Percentiles rank a stretch among this genome's conserved stretches.
Conservation (phyloP, 2,113 vertebrate genomes). For the Hypanus sabinus region DNA sequence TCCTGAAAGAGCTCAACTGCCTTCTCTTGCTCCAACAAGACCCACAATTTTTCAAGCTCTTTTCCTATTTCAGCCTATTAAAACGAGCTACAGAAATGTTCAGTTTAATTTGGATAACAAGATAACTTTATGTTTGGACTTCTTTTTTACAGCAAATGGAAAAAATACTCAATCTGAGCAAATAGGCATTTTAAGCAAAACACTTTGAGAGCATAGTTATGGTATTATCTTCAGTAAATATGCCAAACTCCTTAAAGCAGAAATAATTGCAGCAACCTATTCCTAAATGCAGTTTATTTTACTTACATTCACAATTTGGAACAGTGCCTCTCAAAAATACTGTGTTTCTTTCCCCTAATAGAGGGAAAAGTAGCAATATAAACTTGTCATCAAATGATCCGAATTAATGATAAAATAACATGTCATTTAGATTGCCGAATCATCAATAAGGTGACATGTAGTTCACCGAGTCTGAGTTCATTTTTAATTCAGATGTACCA, state of each 20-base stretch:
- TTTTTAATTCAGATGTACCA: background rate
- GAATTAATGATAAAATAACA: background rate
- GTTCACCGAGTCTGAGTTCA: background rate
- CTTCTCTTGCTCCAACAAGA: background rate
- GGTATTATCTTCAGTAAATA: background rate
- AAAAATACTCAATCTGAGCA: background rate
- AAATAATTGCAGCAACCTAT: background rate
- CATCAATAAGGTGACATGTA: background rate
- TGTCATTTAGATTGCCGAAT: too few relatives aligned
- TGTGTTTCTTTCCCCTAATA: background rate
- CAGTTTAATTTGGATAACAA: background rate
- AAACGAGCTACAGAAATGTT: background rate
- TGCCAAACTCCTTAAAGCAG: background rate
- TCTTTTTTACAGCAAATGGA: background rate
- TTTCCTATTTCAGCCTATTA: background rate
- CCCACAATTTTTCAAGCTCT: background rate
- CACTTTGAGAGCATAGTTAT: background rate
- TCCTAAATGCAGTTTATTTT: background rate
- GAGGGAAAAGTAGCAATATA: background rate
- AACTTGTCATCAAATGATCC: background rate
- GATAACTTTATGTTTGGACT: background rate
- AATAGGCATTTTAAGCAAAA: background rate
- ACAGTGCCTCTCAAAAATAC: background rate
- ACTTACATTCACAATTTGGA: background rate
- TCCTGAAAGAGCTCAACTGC: background rate